These are phyloP conservation scores for Planococcus citri DNA, from an alignment of 1,140 invertebrate species.

Conservation along the genomic window DNA sequence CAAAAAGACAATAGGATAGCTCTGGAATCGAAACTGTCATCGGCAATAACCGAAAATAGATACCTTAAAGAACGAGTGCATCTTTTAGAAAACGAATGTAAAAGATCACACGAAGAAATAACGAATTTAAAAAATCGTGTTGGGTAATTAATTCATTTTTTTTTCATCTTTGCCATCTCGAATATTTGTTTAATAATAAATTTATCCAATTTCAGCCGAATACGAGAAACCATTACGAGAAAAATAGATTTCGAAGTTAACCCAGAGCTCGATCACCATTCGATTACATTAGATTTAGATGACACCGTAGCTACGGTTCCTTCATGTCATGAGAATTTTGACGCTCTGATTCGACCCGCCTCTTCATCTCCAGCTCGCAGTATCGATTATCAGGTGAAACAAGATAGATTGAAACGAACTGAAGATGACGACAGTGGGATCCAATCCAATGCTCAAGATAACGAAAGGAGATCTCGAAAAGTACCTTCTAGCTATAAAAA, in stretches of 20 bases:
- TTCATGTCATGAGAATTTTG: background rate
- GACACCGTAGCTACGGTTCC: background rate
- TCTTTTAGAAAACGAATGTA: background rate
- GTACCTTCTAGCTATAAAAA: background rate
- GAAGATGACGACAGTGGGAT: constrained; percentile 11
- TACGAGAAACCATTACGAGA: background rate
- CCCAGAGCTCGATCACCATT: background rate
- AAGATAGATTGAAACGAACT: background rate
- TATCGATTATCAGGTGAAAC: background rate
- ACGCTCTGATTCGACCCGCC: background rate
- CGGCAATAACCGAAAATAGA: background rate
- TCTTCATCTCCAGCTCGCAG: background rate
- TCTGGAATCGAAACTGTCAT: background rate
- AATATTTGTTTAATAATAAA: background rate
- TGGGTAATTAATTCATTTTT: background rate
- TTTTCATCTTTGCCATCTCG: background rate
- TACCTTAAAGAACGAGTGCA: background rate
- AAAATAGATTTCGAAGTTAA: background rate
- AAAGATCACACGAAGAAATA: constrained; percentile 9
- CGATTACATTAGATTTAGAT: background rate
- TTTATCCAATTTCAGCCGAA: background rate
- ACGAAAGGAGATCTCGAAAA: background rate
- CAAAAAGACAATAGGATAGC: background rate
- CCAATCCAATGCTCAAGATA: constrained; percentile 10
- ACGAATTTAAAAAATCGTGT: background rate